Evolutionary conservation across 1,140 invertebrate genomes (phyloP).

Genomic region (Homalodisca vitripennis): DNA sequence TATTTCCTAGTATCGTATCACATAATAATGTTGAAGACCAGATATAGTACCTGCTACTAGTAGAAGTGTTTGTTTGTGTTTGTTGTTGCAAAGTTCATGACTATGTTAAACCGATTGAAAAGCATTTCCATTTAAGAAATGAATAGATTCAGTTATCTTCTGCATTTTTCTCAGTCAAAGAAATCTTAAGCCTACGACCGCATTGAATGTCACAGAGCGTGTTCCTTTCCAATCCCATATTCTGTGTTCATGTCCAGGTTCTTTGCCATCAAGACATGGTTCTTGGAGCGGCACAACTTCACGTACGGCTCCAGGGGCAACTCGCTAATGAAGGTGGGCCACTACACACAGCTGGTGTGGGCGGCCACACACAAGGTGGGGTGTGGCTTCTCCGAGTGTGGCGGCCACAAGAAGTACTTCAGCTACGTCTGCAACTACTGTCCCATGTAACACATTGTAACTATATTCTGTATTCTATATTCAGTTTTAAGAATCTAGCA

Average conservation of each 20-base stretch:
- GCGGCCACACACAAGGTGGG: constrained; percentile 71
- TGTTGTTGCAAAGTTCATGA: no score
- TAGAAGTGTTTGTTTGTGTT: no score
- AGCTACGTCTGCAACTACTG: constrained; percentile 89
- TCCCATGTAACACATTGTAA: constrained; percentile 79
- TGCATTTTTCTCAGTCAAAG: no score
- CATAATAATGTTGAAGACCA: no score
- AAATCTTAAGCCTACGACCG: no score
- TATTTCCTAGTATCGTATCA: no score
- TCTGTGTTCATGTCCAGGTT: constrained; percentile 56
- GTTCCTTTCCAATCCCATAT: neutral
- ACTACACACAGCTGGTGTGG: constrained; percentile 86
- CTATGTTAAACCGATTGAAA: no score
- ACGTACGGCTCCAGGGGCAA: constrained; percentile 63
- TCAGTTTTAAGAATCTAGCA: no score
- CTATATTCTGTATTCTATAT: no score
- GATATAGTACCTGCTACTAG: no score
- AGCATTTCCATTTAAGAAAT: no score
- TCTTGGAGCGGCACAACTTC: constrained; percentile 71
- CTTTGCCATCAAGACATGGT: constrained; percentile 79
- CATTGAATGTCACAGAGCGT: constrained; percentile 6
- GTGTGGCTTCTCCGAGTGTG: constrained; percentile 74
- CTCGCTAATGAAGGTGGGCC: constrained; percentile 65
- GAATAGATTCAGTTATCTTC: no score
- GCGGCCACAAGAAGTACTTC: constrained; percentile 59